Base-by-base conservation (phyloP, 2,888 invertebrate species). In the Drosophila seclusa region DNA sequence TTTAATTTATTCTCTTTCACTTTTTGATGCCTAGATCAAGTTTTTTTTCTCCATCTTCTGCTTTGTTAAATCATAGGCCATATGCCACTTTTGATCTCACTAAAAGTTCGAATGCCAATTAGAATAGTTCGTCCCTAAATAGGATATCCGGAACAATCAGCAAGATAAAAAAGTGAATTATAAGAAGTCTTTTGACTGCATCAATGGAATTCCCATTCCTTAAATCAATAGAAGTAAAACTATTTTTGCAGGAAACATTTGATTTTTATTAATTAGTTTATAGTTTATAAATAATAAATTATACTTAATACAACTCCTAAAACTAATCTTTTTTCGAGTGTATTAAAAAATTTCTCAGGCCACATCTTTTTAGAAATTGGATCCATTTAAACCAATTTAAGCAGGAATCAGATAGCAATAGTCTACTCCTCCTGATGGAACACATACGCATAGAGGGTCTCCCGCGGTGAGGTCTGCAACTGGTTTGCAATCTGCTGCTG, bases 1-100 rank as follows among this genome's bases (percentile, higher is more conserved):
- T 86, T 87, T 86, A 90, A 90, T 87, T 87, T 87, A 87, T 83
- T 86, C 76, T 78, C 89, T 82, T 85, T 86, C 69, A 79, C 63
- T 67, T 76, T 78, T 74, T 86, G 66, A 74, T 78, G 87, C 77
- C 82, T 78, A 86, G 82, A 86, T 86, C 84, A 83, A 79, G 71
- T 74, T 84, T 80, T 52, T 31, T 24, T 36, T 1, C 18, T 8
- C 10, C 5, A 11, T 11, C 1, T 18, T 11, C 18, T 63, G 68
- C 58, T 59, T 55, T 65, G 61, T 60, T 64, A 34, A 54, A 34
- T 58, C 34, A 59, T 49, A 59, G 40, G 78, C 89, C 87, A 84
- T 87, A 85, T 86, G 82, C 84, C 89, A 82, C 80, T 82, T 89
- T 84, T 49, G 74, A 82, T 80, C 75, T 67, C 70, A 72, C 66